These are phyloP conservation scores for Echinops telfairi DNA, from an alignment of 2,113 vertebrate species.

Conservation along the genomic window DNA sequence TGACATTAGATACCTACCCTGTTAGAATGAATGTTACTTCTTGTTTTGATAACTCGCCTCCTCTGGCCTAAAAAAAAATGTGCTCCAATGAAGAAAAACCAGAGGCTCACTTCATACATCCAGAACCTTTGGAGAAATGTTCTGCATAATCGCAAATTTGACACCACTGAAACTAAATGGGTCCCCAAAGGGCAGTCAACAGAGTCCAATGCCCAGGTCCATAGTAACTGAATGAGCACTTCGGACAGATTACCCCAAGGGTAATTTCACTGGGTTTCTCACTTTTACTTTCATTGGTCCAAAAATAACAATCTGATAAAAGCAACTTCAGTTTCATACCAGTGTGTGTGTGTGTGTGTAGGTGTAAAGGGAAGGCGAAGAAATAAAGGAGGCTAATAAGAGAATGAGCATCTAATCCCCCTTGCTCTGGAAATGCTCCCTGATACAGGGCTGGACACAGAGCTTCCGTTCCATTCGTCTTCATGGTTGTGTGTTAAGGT, in stretches of 20 bases:
- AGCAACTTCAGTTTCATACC: not conserved
- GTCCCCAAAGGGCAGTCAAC: not conserved
- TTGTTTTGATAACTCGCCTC: not conserved
- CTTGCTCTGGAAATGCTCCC: not conserved
- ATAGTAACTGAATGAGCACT: not conserved
- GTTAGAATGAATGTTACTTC: not conserved
- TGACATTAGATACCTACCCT: not conserved
- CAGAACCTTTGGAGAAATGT: not conserved
- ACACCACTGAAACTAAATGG: not conserved
- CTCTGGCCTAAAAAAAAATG: not conserved
- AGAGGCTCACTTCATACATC: not conserved
- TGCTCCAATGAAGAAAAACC: not conserved
- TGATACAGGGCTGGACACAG: not conserved
- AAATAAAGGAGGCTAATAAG: not conserved
- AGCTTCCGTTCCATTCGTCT: not conserved
- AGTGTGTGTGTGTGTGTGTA: not conserved
- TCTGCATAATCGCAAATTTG: not conserved
- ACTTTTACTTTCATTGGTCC: not conserved
- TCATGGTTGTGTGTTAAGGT: not conserved
- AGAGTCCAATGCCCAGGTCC: not conserved
- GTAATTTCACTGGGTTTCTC: not conserved
- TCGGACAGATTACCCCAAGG: not conserved
- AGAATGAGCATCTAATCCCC: not conserved
- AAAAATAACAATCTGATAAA: slow-evolving; percentile 3
- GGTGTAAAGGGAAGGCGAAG: not conserved